These are phyloP conservation scores for Poeciliopsis occidentalis DNA, from an alignment of 2,113 vertebrate genomes.

Conservation along the genomic window DNA sequence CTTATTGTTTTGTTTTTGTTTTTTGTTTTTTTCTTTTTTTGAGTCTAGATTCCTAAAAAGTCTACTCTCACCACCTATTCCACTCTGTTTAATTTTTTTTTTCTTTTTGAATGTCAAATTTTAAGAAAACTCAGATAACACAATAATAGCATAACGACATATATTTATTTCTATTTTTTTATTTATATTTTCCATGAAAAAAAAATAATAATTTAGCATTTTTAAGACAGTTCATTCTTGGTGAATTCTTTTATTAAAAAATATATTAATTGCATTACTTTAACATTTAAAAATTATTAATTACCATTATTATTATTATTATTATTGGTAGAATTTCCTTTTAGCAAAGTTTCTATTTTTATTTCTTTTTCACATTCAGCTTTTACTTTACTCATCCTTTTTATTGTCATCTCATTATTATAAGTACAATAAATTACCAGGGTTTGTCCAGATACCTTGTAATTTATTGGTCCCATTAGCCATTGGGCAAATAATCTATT, in stretches of 20 bases:
- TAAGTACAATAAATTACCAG: constrained; percentile 95
- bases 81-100: background rate
- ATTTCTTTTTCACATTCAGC: constrained; percentile 33
- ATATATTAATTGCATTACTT: constrained; percentile 7
- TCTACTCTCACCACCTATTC: constrained; percentile 8
- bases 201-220: constrained; percentile 3
- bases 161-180: too few relatives aligned
- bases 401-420: constrained; percentile 90
- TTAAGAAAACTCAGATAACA: constrained; percentile 9
- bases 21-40: constrained; percentile 17
- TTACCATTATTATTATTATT: constrained; percentile 7
- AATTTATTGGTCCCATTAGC: constrained; percentile 98
- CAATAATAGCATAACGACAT: constrained; percentile 1
- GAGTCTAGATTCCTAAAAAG: constrained; percentile 11
- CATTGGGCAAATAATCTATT: constrained; percentile 92
- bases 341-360: constrained; percentile 84
- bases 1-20: constrained; percentile 1
- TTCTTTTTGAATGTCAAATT: constrained; percentile 9
- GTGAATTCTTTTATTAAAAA: background rate
- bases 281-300: background rate
- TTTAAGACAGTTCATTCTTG: constrained; percentile 15
- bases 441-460: constrained; percentile 80
- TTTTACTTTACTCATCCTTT: constrained; percentile 28
- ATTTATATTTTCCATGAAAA: constrained; percentile 3
- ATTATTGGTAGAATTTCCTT: constrained; percentile 79